Percentiles rank a stretch among this genome's conserved stretches.
phyloP scores from a whole-genome alignment of 2,113 vertebrate genomes.

The Stegastes partitus region DNA sequence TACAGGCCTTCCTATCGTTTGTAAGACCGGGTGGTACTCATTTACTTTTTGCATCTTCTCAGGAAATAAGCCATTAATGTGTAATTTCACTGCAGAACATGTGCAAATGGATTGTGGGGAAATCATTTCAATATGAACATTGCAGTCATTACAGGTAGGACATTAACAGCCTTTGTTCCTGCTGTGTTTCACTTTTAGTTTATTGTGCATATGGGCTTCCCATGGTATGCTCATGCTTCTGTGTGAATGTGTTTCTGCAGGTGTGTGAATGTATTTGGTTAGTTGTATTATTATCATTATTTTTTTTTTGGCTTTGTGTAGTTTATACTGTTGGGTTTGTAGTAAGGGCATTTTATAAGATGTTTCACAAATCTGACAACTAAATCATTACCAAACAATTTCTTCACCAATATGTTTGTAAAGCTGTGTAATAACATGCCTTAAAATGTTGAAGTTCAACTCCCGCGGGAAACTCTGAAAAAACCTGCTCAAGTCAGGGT shows the following conservation, averaged over 20 bases:
- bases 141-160: not conserved
- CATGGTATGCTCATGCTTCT: conserved; percentile 16
- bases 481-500: no score
- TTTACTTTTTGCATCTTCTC: conserved; percentile 8
- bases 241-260: conserved; percentile 1
- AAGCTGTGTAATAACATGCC: no score
- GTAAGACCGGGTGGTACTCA: not conserved
- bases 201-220: conserved; percentile 11
- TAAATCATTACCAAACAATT: no score
- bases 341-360: no score
- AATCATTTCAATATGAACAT: no score
- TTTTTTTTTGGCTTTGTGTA: conserved; percentile 7
- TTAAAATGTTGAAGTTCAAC: no score
- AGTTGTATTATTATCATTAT: not conserved
- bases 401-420: no score
- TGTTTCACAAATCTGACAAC: no score
- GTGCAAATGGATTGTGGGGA: not conserved
- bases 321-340: not conserved
- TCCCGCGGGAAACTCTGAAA: no score
- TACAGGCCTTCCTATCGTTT: not conserved
- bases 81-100: not conserved
- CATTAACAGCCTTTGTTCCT: not conserved
- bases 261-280: not conserved
- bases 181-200: conserved; percentile 22
- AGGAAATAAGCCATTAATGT: not conserved